Evolutionary conservation across 2,888 invertebrate genomes (phyloP).

Genomic region (Habrosyne pyritoides): DNA sequence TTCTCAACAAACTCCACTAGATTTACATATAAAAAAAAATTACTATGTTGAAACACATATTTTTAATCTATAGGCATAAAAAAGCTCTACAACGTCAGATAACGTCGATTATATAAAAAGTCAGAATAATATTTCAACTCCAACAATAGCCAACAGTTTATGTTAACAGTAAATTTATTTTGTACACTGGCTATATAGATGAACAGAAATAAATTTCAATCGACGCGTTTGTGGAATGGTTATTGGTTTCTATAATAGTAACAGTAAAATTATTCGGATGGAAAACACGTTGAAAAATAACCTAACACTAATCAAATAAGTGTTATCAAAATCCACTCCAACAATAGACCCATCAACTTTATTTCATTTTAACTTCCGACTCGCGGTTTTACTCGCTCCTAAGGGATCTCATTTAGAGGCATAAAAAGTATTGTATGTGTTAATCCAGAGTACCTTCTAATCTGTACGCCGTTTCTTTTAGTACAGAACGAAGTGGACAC

Average conservation of each 20-base stretch:
- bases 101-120: not conserved
- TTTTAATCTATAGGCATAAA: not conserved
- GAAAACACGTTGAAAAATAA: too few species aligned
- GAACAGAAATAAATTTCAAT: not conserved
- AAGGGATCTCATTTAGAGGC: too few species aligned
- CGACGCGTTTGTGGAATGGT: not conserved
- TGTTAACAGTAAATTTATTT: conserved; percentile 3
- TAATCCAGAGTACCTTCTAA: too few species aligned
- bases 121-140: not conserved
- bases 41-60: not conserved
- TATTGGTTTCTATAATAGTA: not conserved
- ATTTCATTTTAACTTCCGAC: too few species aligned
- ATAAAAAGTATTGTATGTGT: too few species aligned
- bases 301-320: too few species aligned
- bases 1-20: not conserved
- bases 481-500: too few species aligned
- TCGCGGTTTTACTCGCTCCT: too few species aligned
- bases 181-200: not conserved
- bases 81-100: not conserved
- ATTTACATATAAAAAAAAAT: not conserved
- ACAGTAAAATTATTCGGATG: too few species aligned
- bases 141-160: not conserved
- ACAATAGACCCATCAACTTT: too few species aligned
- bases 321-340: too few species aligned
- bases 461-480: too few species aligned